Percentiles rank a stretch among this genome's conserved stretches.
Conservation (phyloP, 1,140 invertebrate species). For the Eubasilissa regina region DNA sequence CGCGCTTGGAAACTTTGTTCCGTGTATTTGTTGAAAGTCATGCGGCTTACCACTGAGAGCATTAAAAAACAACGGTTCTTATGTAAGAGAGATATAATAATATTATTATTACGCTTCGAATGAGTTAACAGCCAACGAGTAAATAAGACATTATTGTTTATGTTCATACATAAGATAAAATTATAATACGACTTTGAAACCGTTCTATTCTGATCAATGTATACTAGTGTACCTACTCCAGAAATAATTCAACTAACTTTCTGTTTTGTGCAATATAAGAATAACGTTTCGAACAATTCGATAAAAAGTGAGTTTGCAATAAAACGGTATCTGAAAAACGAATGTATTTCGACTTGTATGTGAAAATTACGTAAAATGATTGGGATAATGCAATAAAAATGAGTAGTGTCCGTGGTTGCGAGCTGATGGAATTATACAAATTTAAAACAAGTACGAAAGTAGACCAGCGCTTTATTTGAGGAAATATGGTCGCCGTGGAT, state of each 20-base stretch:
- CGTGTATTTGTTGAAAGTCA: too few relatives aligned
- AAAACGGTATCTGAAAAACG: not conserved
- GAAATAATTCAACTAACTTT: not conserved
- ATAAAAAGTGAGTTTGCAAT: not conserved
- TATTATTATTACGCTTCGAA: too few relatives aligned
- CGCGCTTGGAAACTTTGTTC: too few relatives aligned
- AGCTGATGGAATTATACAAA: not conserved
- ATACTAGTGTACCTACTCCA: too few relatives aligned
- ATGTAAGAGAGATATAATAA: too few relatives aligned
- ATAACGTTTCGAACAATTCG: not conserved
- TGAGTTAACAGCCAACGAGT: too few relatives aligned
- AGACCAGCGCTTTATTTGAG: constrained; percentile 29
- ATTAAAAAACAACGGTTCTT: too few relatives aligned
- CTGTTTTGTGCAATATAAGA: not conserved
- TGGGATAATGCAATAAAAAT: not conserved
- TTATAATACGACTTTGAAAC: too few relatives aligned
- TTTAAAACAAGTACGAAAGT: not conserved
- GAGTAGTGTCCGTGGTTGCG: not conserved
- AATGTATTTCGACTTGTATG: not conserved
- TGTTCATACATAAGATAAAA: too few relatives aligned
- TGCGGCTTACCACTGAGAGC: too few relatives aligned
- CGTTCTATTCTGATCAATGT: too few relatives aligned
- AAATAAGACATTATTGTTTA: too few relatives aligned
- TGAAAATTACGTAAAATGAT: not conserved
- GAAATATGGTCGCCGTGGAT: constrained; percentile 6